Evolutionary conservation across 2,888 invertebrate species (phyloP).

Genomic region (Lamproptera curius): DNA sequence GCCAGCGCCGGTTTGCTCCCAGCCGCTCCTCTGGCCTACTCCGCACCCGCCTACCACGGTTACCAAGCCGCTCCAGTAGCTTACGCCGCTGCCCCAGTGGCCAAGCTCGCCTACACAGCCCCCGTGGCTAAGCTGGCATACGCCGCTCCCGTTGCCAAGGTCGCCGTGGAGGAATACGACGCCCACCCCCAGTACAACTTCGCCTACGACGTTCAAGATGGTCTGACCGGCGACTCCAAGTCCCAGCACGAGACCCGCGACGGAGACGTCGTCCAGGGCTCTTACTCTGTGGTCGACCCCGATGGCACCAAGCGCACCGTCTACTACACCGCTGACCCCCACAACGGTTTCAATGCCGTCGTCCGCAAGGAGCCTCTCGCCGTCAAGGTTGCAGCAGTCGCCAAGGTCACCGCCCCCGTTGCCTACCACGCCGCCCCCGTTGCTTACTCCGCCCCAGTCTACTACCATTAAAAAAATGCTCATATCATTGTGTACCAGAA

Average conservation of each 20-base stretch:
- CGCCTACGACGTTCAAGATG: conserved; percentile 77
- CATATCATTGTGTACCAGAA: too few relatives aligned
- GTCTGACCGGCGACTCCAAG: conserved; percentile 70
- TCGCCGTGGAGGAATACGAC: conserved; percentile 29
- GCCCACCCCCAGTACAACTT: conserved; percentile 70
- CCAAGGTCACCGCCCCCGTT: conserved; percentile 31
- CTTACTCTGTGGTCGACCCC: conserved; percentile 75
- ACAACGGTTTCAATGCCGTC: conserved; percentile 78
- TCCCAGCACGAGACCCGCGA: conserved; percentile 65
- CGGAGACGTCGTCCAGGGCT: conserved; percentile 70
- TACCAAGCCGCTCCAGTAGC: conserved; percentile 36
- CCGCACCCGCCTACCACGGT: conserved; percentile 34
- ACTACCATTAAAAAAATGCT: conserved; percentile 45
- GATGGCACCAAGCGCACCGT: conserved; percentile 78
- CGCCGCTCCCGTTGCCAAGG: conserved; percentile 39
- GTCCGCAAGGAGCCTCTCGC: conserved; percentile 63
- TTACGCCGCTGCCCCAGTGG: conserved; percentile 32
- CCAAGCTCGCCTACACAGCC: conserved; percentile 50
- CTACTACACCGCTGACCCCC: conserved; percentile 66
- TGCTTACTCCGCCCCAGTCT: conserved; percentile 62
- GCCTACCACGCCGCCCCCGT: conserved; percentile 35
- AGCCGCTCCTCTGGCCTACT: conserved; percentile 24
- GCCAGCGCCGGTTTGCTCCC: conserved; percentile 43
- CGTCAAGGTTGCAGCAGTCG: conserved; percentile 33
- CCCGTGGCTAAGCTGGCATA: conserved; percentile 28